Evolutionary conservation across 2,113 vertebrate genomes (phyloP), one percentile per base, ranked within the genome.

Genomic region (Brevimyrus niger): DNA sequence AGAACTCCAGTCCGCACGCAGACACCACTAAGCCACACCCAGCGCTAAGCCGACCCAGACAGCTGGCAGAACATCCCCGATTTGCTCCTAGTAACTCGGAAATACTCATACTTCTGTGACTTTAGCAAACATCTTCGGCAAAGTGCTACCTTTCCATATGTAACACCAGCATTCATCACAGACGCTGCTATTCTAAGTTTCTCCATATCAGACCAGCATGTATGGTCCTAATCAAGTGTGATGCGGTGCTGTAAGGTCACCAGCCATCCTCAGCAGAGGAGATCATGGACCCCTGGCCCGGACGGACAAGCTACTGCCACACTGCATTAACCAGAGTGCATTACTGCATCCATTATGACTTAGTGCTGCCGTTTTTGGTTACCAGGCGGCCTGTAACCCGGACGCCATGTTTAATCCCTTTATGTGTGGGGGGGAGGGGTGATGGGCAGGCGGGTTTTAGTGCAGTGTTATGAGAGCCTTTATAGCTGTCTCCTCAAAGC

Each of bases 341-440:
- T 87, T 46, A 87, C 38, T 87, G 21, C 53, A 9, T 61, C 86
- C 86, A 87, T 87, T 87, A 87, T 46, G 35, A 46, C 23, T 42
- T 46, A 44, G 35, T 4, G 1, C 87, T 87, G 55, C 55, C 8
- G 15, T 87, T 11, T 87, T 46, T 42, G 23, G 38, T 58, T 53
- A 87, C 51, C 27, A 65, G 17, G 4, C 48, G 27, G 44, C 23
- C 11, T 53, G 53, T 5, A n/a, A 87, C 55, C 53, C 87, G 5
- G 42, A 42, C 87, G 44, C 48, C 87, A 61, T 61, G 23, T 87
- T 65, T 65, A 55, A 61, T 61, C 38, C 23, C 4, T 61, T 87
- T 61, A 87, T 76, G 44, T 21, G 0, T 46, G 87, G n/a, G 61
- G 88, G 47, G 1, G 31, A 21, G 61, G 69, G 46, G 11, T 27